phyloP scores from a whole-genome alignment of 2,113 vertebrate species.

The Numida meleagris region DNA sequence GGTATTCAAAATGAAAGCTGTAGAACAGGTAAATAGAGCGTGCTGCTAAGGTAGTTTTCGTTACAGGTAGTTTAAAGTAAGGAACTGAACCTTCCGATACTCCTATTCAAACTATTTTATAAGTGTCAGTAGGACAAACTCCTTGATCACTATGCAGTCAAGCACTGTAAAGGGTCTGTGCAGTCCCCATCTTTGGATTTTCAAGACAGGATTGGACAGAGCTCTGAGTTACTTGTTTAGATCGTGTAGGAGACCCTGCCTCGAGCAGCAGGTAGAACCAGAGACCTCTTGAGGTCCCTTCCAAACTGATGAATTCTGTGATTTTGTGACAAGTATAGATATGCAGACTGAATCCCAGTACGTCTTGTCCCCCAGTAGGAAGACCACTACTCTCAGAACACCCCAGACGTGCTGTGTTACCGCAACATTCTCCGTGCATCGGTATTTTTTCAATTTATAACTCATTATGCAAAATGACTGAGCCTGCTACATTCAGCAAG shows the following conservation, averaged over 20 bases:
- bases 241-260: background rate
- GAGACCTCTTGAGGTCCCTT: background rate
- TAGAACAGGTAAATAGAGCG: background rate
- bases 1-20: background rate
- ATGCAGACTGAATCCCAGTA: background rate
- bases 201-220: background rate
- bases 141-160: background rate
- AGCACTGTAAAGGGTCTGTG: background rate
- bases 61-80: background rate
- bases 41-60: background rate
- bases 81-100: background rate
- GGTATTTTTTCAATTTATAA: background rate
- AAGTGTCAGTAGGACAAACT: background rate
- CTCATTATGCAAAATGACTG: background rate
- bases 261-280: background rate
- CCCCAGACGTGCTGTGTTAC: background rate
- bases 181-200: background rate
- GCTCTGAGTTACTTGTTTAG: background rate
- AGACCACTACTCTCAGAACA: background rate
- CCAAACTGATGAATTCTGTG: background rate
- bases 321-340: background rate
- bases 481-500: background rate
- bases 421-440: background rate
- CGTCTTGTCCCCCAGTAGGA: background rate
- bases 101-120: background rate